Percentiles rank a stretch among this genome's conserved stretches.
These are phyloP conservation scores for Numida meleagris DNA, from an alignment of 2,113 vertebrate genomes.

Conservation along the genomic window DNA sequence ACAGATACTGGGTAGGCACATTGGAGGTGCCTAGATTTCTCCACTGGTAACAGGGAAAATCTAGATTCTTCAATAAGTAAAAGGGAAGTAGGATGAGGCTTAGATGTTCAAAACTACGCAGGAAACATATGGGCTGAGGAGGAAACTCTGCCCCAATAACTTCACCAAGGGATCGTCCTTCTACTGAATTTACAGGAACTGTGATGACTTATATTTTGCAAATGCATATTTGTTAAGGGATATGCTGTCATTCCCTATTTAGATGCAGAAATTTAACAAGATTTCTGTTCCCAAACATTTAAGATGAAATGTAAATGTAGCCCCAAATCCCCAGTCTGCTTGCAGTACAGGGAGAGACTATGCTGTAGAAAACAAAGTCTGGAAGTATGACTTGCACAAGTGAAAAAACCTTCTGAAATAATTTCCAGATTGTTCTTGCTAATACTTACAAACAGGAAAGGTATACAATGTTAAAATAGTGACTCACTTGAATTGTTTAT, in stretches of 20 bases:
- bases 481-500: constrained; percentile 60
- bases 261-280: neutral
- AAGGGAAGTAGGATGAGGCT: neutral
- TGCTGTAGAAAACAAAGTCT: neutral
- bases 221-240: neutral
- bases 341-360: neutral
- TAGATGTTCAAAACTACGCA: neutral
- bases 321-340: neutral
- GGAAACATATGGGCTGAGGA: neutral
- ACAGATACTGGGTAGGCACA: neutral
- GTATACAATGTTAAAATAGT: constrained; percentile 60
- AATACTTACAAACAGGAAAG: constrained; percentile 68
- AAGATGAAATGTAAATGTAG: neutral
- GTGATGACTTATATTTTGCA: neutral
- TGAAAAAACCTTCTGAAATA: constrained; percentile 49
- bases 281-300: neutral
- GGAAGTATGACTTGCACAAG: neutral
- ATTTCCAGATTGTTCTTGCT: neutral
- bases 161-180: neutral
- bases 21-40: neutral
- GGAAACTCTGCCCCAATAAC: neutral
- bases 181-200: neutral
- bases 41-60: neutral
- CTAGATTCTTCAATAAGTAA: neutral
- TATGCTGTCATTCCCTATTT: neutral